Evolutionary conservation across 2,113 vertebrate species (phyloP).

Genomic region (Ia io): DNA sequence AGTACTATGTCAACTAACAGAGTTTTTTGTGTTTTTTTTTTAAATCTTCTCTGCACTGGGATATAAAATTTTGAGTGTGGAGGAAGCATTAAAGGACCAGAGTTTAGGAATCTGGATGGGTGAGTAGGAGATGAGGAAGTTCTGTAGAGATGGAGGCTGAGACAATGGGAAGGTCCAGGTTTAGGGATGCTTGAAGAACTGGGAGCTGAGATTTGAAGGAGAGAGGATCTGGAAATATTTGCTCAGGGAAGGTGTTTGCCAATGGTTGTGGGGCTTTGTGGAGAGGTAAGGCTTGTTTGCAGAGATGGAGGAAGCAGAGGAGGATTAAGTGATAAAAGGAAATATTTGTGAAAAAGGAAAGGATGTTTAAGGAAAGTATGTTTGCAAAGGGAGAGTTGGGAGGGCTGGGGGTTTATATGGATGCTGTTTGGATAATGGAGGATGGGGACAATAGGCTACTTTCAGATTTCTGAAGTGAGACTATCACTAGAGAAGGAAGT

Average conservation of each 20-base stretch:
- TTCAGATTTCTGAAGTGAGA: conserved; percentile 19
- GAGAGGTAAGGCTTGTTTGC: conserved; percentile 14
- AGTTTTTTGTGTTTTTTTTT: not conserved
- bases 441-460: not conserved
- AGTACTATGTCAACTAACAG: not conserved
- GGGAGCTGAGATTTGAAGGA: not conserved
- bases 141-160: not conserved
- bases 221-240: not conserved
- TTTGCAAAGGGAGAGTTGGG: conserved; percentile 16
- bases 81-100: conserved; percentile 3
- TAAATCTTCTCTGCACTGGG: not conserved
- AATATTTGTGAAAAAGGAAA: conserved; percentile 30
- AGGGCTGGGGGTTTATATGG: not conserved
- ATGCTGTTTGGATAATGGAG: not conserved
- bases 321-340: conserved; percentile 27
- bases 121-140: not conserved
- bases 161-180: not conserved
- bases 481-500: not conserved
- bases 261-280: not conserved
- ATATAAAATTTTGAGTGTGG: not conserved
- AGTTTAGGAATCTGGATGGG: not conserved
- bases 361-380: conserved; percentile 26
- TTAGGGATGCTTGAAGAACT: not conserved
- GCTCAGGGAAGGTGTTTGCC: not conserved
- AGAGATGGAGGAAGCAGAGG: not conserved